phyloP scores from a whole-genome alignment of 2,797 vertebrate species.

The Enteromius viviparus region DNA sequence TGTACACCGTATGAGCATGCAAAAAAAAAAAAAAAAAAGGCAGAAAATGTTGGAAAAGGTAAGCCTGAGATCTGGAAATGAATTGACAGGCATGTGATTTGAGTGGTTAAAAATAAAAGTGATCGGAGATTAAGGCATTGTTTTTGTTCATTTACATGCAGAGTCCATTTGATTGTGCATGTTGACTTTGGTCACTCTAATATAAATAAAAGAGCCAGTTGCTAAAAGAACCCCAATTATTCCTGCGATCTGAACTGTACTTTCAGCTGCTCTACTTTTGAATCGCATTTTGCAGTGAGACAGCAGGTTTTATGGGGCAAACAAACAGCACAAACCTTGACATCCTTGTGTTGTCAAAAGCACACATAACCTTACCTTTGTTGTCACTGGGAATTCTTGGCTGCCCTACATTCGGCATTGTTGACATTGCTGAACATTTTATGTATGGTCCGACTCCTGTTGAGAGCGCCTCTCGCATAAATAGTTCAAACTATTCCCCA shows the following conservation, averaged over 20 bases:
- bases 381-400: slow-evolving; percentile 24
- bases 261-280: neutral
- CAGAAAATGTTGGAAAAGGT: neutral
- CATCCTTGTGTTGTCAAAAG: slow-evolving; percentile 19
- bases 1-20: neutral
- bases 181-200: neutral
- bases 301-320: slow-evolving; percentile 13
- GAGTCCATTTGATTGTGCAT: neutral
- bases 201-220: neutral
- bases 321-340: neutral
- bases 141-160: neutral
- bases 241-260: neutral
- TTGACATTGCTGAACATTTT: slow-evolving; percentile 28
- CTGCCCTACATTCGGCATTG: slow-evolving; percentile 21
- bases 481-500: slow-evolving; percentile 22
- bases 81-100: neutral
- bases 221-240: neutral
- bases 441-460: slow-evolving; percentile 24
- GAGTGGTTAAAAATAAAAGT: neutral
- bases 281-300: neutral
- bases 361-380: neutral
- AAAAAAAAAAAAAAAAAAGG: too few relatives aligned
- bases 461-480: slow-evolving; percentile 13
- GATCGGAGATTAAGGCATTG: neutral
- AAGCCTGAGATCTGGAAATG: neutral